These are phyloP conservation scores for Ptilorrhoa leucosticta DNA, from an alignment of 2,113 vertebrate species.

Conservation along the genomic window DNA sequence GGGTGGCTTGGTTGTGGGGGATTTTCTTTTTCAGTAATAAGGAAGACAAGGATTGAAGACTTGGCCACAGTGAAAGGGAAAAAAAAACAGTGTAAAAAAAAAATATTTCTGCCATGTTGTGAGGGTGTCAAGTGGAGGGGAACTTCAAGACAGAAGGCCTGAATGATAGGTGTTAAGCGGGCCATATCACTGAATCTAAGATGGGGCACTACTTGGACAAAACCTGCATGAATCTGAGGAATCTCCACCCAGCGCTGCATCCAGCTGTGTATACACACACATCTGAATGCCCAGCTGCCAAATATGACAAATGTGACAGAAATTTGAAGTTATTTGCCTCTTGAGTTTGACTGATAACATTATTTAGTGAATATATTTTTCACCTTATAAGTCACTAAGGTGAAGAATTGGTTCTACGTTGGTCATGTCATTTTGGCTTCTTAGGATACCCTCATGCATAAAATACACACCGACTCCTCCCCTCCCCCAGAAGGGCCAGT, in stretches of 20 bases:
- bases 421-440: not conserved
- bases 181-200: not conserved
- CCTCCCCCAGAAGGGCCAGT: not conserved
- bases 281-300: not conserved
- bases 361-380: not conserved
- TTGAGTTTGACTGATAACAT: not conserved
- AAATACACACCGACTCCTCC: not conserved
- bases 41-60: not conserved
- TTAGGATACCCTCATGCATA: not conserved
- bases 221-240: not conserved
- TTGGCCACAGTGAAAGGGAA: not conserved
- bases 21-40: not conserved
- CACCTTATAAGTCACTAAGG: not conserved
- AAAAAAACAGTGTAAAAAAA: not conserved
- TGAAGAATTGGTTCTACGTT: not conserved
- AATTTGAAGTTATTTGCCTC: not conserved
- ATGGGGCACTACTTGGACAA: not conserved
- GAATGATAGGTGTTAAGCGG: not conserved
- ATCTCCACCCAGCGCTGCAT: not conserved
- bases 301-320: not conserved
- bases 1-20: not conserved
- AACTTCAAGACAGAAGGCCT: not conserved
- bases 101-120: not conserved
- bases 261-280: not conserved
- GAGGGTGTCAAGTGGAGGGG: not conserved